A percentile compares a stretch with the other conserved stretches of the same genome.
Evolutionary conservation across 2,797 vertebrate species (phyloP).

Genomic region (Menidia menidia): DNA sequence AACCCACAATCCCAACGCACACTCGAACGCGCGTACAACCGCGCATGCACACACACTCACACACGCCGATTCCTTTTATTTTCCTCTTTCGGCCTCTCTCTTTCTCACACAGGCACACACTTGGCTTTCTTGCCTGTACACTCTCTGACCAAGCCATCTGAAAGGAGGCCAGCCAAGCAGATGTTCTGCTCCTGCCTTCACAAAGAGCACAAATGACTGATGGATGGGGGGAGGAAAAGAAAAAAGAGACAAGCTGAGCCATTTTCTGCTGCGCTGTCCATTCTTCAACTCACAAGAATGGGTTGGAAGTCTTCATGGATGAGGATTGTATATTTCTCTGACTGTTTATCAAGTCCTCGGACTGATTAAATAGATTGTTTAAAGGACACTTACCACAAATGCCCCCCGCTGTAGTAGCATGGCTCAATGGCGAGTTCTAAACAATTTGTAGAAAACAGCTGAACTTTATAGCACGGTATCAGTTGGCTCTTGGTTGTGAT

Average conservation of each 20-base stretch:
- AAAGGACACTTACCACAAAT: too few relatives aligned
- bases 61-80: constrained; percentile 11
- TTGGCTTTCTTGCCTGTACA: constrained; percentile 14
- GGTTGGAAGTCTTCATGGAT: background rate
- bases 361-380: background rate
- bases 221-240: constrained; percentile 8
- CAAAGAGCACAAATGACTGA: constrained; percentile 68
- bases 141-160: constrained; percentile 47
- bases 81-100: constrained; percentile 8
- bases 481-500: too few relatives aligned
- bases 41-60: constrained; percentile 23
- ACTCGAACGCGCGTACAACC: constrained; percentile 24
- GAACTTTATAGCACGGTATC: too few relatives aligned
- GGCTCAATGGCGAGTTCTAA: too few relatives aligned
- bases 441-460: too few relatives aligned
- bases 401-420: too few relatives aligned
- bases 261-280: constrained; percentile 12
- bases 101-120: constrained; percentile 25
- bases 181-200: constrained; percentile 74
- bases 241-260: constrained; percentile 28
- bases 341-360: background rate
- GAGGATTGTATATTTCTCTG: background rate
- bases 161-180: constrained; percentile 75
- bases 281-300: constrained; percentile 1
- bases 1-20: constrained; percentile 54